These are phyloP conservation scores for Atta colombica DNA, from an alignment of 1,140 invertebrate species.

Conservation along the genomic window DNA sequence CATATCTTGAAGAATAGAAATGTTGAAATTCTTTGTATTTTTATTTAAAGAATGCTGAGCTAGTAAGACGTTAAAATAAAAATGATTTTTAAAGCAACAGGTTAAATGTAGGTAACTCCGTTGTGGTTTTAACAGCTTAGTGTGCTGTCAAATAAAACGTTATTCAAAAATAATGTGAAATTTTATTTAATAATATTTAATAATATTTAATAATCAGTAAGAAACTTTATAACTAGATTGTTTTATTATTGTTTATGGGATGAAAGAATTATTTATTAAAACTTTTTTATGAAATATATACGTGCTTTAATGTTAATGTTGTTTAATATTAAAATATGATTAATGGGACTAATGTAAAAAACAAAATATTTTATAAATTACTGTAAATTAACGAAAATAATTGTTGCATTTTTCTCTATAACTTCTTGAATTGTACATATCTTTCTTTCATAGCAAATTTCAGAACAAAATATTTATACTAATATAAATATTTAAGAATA, in stretches of 20 bases:
- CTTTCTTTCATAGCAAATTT: not conserved
- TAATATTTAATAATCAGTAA: not conserved
- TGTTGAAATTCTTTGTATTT: not conserved
- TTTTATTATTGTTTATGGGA: not conserved
- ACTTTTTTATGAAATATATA: not conserved
- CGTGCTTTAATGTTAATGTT: not conserved
- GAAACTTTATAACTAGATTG: not conserved
- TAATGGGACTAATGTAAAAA: not conserved
- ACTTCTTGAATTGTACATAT: not conserved
- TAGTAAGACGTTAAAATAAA: slow-evolving; percentile 14
- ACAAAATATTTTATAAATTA: not conserved
- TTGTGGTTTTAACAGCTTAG: not conserved
- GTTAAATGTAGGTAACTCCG: not conserved
- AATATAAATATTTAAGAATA: not conserved
- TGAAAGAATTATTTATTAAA: not conserved
- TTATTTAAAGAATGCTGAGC: not conserved
- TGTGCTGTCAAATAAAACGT: not conserved
- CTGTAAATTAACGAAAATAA: not conserved
- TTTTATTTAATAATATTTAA: not conserved
- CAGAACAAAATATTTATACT: not conserved
- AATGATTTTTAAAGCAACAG: slow-evolving; percentile 38
- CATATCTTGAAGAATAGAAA: not conserved
- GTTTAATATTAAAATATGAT: not conserved
- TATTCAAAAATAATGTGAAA: slow-evolving; percentile 5
- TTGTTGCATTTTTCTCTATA: not conserved